Evolutionary conservation across 2,113 vertebrate species (phyloP).

Genomic region (Mesocricetus auratus): DNA sequence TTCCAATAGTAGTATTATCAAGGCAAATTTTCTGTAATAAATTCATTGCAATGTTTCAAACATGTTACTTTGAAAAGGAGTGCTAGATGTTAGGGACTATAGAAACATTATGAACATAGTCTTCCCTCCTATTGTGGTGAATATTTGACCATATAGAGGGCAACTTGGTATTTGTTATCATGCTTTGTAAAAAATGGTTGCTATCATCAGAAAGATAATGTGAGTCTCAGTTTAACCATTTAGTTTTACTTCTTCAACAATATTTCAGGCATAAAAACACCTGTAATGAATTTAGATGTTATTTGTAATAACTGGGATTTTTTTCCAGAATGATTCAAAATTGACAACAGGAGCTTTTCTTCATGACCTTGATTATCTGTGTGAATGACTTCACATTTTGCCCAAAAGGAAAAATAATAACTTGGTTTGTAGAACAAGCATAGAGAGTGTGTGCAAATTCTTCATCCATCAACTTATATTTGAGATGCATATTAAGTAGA

Average conservation of each 20-base stretch:
- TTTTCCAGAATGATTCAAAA: slow-evolving; percentile 66
- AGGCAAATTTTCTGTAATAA: neutral
- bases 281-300: slow-evolving; percentile 70
- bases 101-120: neutral
- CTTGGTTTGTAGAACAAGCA: neutral
- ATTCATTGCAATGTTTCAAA: slow-evolving; percentile 43
- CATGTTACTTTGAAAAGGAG: neutral
- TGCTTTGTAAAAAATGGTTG: slow-evolving; percentile 53
- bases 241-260: slow-evolving; percentile 51
- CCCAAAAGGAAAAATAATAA: slow-evolving; percentile 2
- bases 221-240: slow-evolving; percentile 60
- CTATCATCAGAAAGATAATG: slow-evolving; percentile 2
- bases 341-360: slow-evolving; percentile 47
- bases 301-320: slow-evolving; percentile 62
- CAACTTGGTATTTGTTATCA: slow-evolving; percentile 1
- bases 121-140: neutral
- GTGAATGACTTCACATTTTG: slow-evolving; percentile 53
- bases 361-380: slow-evolving; percentile 55
- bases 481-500: neutral
- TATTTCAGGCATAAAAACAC: slow-evolving; percentile 49
- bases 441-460: neutral
- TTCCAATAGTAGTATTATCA: slow-evolving; percentile 30
- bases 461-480: slow-evolving; percentile 1
- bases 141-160: neutral
- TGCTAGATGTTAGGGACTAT: neutral